Conservation (phyloP, 2,888 invertebrate genomes). For the Drosophila nigritarsus region DNA sequence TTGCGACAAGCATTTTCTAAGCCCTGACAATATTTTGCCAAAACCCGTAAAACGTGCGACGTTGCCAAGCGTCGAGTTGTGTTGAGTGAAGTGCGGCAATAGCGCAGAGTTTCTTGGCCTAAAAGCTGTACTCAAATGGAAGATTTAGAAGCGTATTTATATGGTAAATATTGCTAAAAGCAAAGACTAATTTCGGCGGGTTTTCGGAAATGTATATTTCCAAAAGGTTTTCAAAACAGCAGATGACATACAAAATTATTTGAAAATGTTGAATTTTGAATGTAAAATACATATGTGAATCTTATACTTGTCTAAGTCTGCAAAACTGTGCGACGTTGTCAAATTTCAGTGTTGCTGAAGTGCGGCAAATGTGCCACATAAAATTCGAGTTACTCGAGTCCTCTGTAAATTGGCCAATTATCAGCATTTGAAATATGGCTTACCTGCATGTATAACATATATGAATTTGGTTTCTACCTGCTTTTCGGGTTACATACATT, state of each 20-base stretch:
- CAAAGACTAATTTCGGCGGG: background rate
- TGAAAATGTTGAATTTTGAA: background rate
- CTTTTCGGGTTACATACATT: conserved; percentile 40
- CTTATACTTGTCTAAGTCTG: background rate
- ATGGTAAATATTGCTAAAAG: background rate
- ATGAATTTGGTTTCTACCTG: conserved; percentile 57
- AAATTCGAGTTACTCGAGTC: conserved; percentile 22
- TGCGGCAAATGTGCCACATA: conserved; percentile 37
- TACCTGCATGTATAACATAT: conserved; percentile 58
- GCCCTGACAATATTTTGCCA: conserved; percentile 55
- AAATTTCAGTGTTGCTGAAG: conserved; percentile 37
- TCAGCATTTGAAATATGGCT: conserved; percentile 73
- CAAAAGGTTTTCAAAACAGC: background rate
- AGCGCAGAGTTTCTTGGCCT: background rate
- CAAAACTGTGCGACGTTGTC: conserved; percentile 42
- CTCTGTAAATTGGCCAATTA: conserved; percentile 82
- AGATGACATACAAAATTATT: background rate
- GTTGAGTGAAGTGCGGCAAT: conserved; percentile 13
- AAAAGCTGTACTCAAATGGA: background rate
- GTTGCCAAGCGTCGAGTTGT: conserved; percentile 18
- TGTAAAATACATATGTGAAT: background rate
- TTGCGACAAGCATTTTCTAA: conserved; percentile 26
- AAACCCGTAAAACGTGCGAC: background rate
- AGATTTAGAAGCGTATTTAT: background rate
- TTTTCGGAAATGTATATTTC: rapidly evolving